Percentiles rank a stretch among this genome's conserved stretches.
Conservation (phyloP, 2,888 invertebrate genomes). For the Teleogryllus oceanicus region DNA sequence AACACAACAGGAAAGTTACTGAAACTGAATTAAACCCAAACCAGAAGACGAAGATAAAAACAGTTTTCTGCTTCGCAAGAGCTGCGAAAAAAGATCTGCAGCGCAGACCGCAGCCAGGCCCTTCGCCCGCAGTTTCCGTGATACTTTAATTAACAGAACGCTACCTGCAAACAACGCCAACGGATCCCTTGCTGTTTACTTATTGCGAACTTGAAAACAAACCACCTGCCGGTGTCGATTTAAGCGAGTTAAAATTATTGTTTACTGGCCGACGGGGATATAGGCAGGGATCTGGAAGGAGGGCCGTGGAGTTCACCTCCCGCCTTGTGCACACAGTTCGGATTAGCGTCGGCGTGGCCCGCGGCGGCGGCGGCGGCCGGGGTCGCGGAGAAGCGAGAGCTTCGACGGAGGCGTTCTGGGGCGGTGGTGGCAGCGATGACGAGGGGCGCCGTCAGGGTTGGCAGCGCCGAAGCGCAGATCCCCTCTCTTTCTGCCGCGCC, state of each 20-base stretch:
- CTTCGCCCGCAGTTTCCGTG: neutral
- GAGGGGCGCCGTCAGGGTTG: no score
- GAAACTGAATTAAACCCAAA: no score
- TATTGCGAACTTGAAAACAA: conserved; percentile 1
- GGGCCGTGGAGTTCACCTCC: neutral
- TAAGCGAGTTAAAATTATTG: conserved; percentile 18
- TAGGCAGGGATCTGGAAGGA: neutral
- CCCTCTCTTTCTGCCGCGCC: neutral
- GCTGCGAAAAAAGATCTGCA: no score
- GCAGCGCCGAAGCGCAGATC: no score
- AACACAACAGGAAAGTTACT: no score
- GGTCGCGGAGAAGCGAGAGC: neutral
- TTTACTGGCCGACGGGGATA: conserved; percentile 2
- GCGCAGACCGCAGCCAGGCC: no score
- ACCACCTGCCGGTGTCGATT: neutral
- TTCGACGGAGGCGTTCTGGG: neutral
- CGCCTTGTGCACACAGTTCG: neutral
- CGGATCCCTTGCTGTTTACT: neutral
- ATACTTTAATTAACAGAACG: conserved; percentile 4
- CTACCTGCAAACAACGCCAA: conserved; percentile 1
- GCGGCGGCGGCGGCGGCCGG: neutral
- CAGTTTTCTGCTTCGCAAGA: no score
- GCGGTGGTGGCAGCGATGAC: no score
- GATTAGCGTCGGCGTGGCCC: neutral
- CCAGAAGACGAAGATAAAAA: no score